A percentile compares a stretch with the other conserved stretches of the same genome.
These are phyloP conservation scores for Catostomus latipinnis DNA, from an alignment of 2,797 vertebrate species.

Conservation along the genomic window DNA sequence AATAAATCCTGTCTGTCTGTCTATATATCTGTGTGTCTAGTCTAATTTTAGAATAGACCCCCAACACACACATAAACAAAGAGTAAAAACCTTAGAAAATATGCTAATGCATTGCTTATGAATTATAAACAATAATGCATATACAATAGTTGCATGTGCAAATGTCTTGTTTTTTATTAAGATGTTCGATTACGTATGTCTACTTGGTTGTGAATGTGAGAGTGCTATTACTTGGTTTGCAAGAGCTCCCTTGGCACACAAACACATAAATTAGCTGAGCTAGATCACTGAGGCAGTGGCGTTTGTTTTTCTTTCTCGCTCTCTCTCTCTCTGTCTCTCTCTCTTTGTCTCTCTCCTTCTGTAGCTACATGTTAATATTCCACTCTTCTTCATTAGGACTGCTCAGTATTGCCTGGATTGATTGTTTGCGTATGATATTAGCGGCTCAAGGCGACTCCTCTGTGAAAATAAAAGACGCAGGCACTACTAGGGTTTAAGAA, in stretches of 20 bases:
- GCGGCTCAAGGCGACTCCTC: conserved; percentile 69
- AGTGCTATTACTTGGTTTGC: conserved; percentile 31
- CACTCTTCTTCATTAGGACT: conserved; percentile 80
- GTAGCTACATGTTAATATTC: conserved; percentile 81
- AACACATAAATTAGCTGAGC: conserved; percentile 76
- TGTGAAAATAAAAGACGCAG: conserved; percentile 74
- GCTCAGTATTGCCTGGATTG: conserved; percentile 78
- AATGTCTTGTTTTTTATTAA: conserved; percentile 31
- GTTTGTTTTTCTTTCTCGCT: conserved; percentile 1
- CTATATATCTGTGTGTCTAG: neutral
- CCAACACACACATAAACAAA: no score
- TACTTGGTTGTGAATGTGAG: conserved; percentile 28
- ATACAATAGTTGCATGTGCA: neutral
- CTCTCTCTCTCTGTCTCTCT: no score
- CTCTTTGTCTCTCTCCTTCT: conserved; percentile 57
- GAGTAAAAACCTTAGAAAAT: no score
- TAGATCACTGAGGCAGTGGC: conserved; percentile 74
- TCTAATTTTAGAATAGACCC: no score
- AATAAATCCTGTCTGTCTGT: neutral
- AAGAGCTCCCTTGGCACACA: conserved; percentile 35
- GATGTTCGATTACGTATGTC: conserved; percentile 28
- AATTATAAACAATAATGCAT: conserved; percentile 31
- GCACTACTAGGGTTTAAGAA: conserved; percentile 69
- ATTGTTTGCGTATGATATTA: conserved; percentile 84
- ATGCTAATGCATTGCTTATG: neutral